A percentile compares a stretch with the other conserved stretches of the same genome.
Conservation (phyloP, 2,888 invertebrate genomes). For the Parasteatoda lunata region DNA sequence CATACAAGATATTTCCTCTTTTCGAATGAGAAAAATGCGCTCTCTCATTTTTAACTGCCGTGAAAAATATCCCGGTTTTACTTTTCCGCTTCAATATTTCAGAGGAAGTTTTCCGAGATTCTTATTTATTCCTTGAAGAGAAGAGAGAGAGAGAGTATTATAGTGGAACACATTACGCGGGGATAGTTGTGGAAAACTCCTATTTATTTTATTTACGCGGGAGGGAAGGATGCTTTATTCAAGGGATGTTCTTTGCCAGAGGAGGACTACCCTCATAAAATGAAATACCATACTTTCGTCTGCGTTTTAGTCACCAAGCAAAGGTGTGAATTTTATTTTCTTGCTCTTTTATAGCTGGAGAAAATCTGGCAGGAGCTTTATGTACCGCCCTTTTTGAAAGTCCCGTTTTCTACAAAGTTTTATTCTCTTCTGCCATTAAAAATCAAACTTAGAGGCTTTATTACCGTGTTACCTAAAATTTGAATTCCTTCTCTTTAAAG, state of each 20-base stretch:
- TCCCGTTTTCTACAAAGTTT: neutral
- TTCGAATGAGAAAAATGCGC: neutral
- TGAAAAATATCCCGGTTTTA: neutral
- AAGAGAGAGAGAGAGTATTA: neutral
- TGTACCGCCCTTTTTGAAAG: neutral
- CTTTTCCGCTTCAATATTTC: neutral
- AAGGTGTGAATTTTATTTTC: constrained; percentile 13
- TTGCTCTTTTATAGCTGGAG: neutral
- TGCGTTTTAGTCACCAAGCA: neutral
- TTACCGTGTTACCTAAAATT: neutral
- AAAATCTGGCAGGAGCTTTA: constrained; percentile 6
- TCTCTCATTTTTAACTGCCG: constrained; percentile 18
- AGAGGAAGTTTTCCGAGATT: neutral
- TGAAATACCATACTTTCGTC: constrained; percentile 6
- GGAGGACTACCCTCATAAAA: constrained; percentile 16
- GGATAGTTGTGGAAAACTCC: constrained; percentile 4
- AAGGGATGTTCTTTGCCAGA: neutral
- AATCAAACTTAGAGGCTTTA: constrained; percentile 4
- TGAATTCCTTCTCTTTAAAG: neutral
- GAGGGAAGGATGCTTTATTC: constrained; percentile 7
- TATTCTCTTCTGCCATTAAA: constrained; percentile 1
- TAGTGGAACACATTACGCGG: constrained; percentile 12
- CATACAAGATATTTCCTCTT: neutral
- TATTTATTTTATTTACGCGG: constrained; percentile 40
- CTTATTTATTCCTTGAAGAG: neutral